phyloP scores from a whole-genome alignment of 2,797 vertebrate species.

The Falco novaeseelandiae region DNA sequence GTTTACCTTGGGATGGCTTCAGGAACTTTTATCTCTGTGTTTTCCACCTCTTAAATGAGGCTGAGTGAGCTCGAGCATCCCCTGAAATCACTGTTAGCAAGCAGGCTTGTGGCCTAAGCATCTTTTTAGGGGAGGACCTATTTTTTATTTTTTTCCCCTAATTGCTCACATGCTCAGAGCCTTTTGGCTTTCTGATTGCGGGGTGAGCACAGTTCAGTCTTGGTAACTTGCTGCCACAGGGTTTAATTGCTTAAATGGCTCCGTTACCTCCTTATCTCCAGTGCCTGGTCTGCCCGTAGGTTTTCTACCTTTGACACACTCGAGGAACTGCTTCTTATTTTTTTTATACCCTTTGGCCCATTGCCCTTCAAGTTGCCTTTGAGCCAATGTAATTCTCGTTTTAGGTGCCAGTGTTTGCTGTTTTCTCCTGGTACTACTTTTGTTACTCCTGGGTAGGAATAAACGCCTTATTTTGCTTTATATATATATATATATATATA shows the following conservation, averaged over 20 bases:
- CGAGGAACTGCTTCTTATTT: background rate
- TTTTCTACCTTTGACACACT: background rate
- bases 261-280: background rate
- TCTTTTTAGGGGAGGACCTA: background rate
- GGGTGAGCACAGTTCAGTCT: background rate
- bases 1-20: background rate
- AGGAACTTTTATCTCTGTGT: accelerated
- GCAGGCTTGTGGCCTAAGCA: background rate
- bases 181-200: background rate
- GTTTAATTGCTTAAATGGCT: background rate
- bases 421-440: background rate
- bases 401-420: background rate
- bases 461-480: background rate
- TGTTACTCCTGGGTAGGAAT: background rate
- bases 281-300: background rate
- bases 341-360: background rate
- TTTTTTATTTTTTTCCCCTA: background rate
- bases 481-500: too few relatives aligned
- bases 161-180: background rate
- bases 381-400: background rate
- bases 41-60: background rate
- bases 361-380: background rate
- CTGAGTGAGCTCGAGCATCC: background rate
- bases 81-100: background rate
- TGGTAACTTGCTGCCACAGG: background rate